Conservation (phyloP, 2,797 vertebrate genomes). For the Podarcis lilfordi region DNA sequence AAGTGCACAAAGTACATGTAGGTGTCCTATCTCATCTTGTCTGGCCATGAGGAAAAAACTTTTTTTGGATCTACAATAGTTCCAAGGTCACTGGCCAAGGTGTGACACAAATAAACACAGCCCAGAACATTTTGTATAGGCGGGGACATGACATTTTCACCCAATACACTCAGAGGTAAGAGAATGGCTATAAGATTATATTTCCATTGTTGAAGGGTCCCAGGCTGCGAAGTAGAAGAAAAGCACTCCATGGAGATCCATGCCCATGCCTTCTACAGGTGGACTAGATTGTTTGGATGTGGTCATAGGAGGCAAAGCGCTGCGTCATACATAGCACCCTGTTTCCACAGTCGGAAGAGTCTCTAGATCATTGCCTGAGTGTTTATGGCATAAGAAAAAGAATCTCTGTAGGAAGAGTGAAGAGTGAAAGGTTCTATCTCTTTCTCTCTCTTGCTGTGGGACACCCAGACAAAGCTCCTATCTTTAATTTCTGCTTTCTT, state of each 20-base stretch:
- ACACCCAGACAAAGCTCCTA: constrained; percentile 43
- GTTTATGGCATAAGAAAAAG: background rate
- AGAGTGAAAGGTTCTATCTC: constrained; percentile 30
- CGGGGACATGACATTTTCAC: background rate
- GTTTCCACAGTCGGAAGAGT: background rate
- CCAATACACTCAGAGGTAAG: background rate
- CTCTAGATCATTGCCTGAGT: background rate
- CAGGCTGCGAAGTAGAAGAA: background rate
- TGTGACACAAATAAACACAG: too few species aligned
- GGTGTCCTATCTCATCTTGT: background rate
- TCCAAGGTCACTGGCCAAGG: too few species aligned
- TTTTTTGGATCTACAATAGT: background rate
- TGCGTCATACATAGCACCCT: background rate
- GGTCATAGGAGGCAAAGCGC: background rate
- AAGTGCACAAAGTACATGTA: background rate
- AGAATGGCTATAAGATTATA: background rate
- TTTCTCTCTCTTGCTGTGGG: constrained; percentile 1
- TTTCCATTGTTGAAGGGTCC: background rate
- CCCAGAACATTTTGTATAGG: background rate
- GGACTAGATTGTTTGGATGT: background rate
- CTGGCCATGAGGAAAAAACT: background rate
- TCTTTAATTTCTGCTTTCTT: constrained; percentile 67
- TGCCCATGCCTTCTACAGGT: background rate
- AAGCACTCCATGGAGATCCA: background rate
- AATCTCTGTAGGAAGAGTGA: constrained; percentile 40